Evolutionary conservation across 1,140 invertebrate genomes (phyloP), one percentile per base, ranked within the genome.

Genomic region (Zaprionus vittiger): DNA sequence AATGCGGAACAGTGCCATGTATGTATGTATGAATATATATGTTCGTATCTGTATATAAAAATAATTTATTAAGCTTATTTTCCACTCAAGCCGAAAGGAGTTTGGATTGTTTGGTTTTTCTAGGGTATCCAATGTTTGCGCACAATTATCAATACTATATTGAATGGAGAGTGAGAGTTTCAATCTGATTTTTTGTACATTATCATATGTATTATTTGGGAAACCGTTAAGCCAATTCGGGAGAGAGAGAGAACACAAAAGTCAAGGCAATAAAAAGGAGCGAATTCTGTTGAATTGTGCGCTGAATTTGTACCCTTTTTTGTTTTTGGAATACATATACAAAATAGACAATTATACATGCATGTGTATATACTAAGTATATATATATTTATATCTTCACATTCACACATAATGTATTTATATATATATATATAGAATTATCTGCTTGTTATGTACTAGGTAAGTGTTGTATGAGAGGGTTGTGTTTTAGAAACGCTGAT

Each of bases 401-500:
- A 22, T 75, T 9, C 52, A 62, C n/a, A 52, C 54, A 38, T 61
- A 31, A 74, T 74, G 65, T 82, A 70, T 75, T 63, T 82, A 78
- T 66, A 77, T 75, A 69, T 82, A 78, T 66, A 77, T 80, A 77
- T 80, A 79, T 66, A 63, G 37, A 71, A 41, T 37, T 52, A 28
- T 61, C 49, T 61, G 34, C 55, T 63, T 79, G n/a, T 47, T 70
- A 44, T 74, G 47, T 63, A 55, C 52, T 76, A 55, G 34, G 57
- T 67, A 26, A 62, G 61, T 89, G 70, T 73, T 77, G 75, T 63
- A 74, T 80, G 75, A 67, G 78, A 64, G 78, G 56, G 52, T 68
- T 71, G 67, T 83, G 78, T 80, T 83, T 83, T 74, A 77, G 78
- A 80, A 75, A 76, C 67, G 80, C 68, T 81, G 81, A 86, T 86